Evolutionary conservation across 2,888 invertebrate species (phyloP), one percentile per base, ranked within the genome.

Genomic region (Cylloceria caligata): DNA sequence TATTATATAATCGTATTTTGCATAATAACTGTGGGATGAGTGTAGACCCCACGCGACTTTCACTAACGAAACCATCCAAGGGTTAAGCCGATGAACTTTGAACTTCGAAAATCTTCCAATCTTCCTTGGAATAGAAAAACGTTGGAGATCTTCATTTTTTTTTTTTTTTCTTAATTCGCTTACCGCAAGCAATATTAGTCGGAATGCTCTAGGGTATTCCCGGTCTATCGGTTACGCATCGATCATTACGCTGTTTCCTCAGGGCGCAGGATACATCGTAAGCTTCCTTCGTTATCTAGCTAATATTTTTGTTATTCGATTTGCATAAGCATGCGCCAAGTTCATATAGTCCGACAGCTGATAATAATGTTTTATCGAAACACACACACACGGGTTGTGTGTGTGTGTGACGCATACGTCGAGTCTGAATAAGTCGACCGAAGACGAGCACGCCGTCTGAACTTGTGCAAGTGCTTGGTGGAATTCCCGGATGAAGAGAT

Each of bases 401-500:
- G 24, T 52, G 13, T 52, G 3, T 13, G 13, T 7, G 3, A 24
- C 21, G 3, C 49, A 9, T 9, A 21, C 6, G 7, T 7, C 9
- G 9, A 24, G 24, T 6, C 19, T 0, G 24, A 24, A 13, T 21
- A 34, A 47, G 9, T 34, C 30, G 42, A 34, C 19, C 5, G 39
- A 42, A 27, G 36, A 68, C 21, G 21, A 19, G 7, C 24, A n/a
- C 3, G 24, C 21, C 34, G 11, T 67, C 21, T 36, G 27, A 45
- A 36, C 39, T 47, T 13, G 3, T 39, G 60, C 39, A 34, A 36
- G 42, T 55, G 0, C 4, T 39, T 21, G 36, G 16, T n/a, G 64
- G 72, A 39, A 74, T 71, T 74, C 65, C 74, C 65, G 39, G 45
- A 4, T 21, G 13, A 11, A 24, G 16, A 42, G 60, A 34, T 36